Percentiles rank a stretch among this genome's conserved stretches.
Conservation (phyloP, 2,113 vertebrate species). For the Labeo rohita region DNA sequence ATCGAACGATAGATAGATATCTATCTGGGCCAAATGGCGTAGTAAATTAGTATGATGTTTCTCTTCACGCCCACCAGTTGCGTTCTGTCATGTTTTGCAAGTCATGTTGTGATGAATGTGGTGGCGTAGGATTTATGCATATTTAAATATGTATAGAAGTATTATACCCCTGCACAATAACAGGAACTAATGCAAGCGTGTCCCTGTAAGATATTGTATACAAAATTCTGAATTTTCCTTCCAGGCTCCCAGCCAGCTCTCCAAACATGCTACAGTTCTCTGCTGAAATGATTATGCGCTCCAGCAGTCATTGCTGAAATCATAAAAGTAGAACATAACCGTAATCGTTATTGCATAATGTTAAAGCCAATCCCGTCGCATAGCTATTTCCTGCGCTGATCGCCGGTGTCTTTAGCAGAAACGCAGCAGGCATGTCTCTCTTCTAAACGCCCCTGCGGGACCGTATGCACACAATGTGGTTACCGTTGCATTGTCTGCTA, state of each 20-base stretch:
- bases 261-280: slow-evolving; percentile 29
- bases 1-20: too few species aligned
- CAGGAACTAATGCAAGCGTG: not conserved
- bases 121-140: not conserved
- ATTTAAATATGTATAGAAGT: not conserved
- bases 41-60: not conserved
- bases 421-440: not conserved
- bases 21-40: too few species aligned
- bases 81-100: not conserved
- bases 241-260: slow-evolving; percentile 19
- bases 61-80: not conserved
- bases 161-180: not conserved
- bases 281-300: slow-evolving; percentile 33
- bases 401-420: slow-evolving; percentile 1
- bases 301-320: slow-evolving; percentile 19
- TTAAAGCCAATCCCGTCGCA: slow-evolving; percentile 19
- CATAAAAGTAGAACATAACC: slow-evolving; percentile 10
- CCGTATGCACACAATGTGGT: slow-evolving; percentile 20
- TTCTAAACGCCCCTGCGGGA: slow-evolving; percentile 3
- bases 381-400: slow-evolving; percentile 9
- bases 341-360: slow-evolving; percentile 36
- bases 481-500: slow-evolving; percentile 24
- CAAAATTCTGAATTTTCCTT: not conserved
- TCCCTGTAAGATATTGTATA: slow-evolving; percentile 17
- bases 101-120: not conserved